Conservation (phyloP, 2,888 invertebrate species). For the Phengaris alcon region DNA sequence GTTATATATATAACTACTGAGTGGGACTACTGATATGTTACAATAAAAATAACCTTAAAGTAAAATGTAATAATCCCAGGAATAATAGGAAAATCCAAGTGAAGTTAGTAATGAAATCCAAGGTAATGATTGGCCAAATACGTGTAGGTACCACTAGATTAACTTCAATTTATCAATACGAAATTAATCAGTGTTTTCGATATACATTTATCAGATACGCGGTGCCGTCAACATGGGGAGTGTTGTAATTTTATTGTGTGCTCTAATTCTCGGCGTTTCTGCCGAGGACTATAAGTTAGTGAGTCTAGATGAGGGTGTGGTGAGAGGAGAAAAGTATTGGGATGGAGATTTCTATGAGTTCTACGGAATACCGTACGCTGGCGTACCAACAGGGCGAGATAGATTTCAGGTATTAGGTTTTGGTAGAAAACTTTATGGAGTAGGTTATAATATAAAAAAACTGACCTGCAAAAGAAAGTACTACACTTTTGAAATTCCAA, state of each 20-base stretch:
- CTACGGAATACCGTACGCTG: constrained; percentile 65
- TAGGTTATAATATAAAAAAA: no score
- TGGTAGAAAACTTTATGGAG: background rate
- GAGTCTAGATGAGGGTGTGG: constrained; percentile 53
- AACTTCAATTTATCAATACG: constrained; percentile 31
- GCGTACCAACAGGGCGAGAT: constrained; percentile 58
- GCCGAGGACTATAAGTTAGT: constrained; percentile 48
- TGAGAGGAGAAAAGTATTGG: constrained; percentile 65
- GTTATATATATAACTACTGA: no score
- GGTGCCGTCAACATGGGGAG: constrained; percentile 47
- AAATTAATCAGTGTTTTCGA: constrained; percentile 33
- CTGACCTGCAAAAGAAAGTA: no score
- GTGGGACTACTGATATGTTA: no score
- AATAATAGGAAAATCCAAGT: background rate
- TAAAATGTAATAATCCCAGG: background rate
- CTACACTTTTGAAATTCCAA: no score
- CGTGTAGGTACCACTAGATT: constrained; percentile 34
- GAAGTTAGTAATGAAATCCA: constrained; percentile 9
- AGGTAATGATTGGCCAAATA: constrained; percentile 30
- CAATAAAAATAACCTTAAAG: no score
- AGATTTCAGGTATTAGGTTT: constrained; percentile 55
- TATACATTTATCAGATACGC: constrained; percentile 33
- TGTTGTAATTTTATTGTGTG: constrained; percentile 38
- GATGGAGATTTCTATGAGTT: constrained; percentile 68
- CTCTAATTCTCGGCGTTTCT: constrained; percentile 42